phyloP scores from a whole-genome alignment of 1,140 invertebrate species.

The Gonioctena quinquepunctata region DNA sequence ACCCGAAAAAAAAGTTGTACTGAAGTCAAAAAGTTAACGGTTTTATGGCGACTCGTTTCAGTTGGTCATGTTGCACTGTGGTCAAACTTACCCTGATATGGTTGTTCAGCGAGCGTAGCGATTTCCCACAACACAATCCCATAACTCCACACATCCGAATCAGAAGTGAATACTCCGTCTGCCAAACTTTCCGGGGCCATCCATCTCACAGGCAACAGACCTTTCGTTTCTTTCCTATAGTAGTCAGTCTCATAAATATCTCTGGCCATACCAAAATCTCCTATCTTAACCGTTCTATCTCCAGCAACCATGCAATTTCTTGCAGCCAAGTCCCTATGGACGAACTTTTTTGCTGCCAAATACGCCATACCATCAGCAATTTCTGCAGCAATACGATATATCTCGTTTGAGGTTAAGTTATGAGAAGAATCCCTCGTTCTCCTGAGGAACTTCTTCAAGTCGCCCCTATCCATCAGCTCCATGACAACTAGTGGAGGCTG shows the following conservation, averaged over 20 bases:
- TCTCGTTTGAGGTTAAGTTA: slow-evolving; percentile 51
- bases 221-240: slow-evolving; percentile 67
- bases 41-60: too few relatives aligned
- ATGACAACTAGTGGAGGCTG: slow-evolving; percentile 72
- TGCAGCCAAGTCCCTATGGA: slow-evolving; percentile 79
- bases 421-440: slow-evolving; percentile 48
- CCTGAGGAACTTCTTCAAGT: slow-evolving; percentile 70
- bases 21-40: too few relatives aligned
- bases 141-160: slow-evolving; percentile 78
- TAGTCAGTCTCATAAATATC: slow-evolving; percentile 80
- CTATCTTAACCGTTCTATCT: slow-evolving; percentile 74
- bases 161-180: slow-evolving; percentile 73
- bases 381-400: slow-evolving; percentile 70
- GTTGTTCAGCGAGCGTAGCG: slow-evolving; percentile 72
- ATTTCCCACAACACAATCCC: slow-evolving; percentile 81
- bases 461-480: slow-evolving; percentile 77
- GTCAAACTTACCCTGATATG: slow-evolving; percentile 76
- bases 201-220: slow-evolving; percentile 75
- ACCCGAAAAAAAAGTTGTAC: too few relatives aligned
- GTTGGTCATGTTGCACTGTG: too few relatives aligned
- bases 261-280: slow-evolving; percentile 70
- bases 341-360: slow-evolving; percentile 70
- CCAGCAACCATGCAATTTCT: slow-evolving; percentile 77
- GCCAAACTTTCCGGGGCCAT: slow-evolving; percentile 78
- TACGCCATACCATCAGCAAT: slow-evolving; percentile 84